phyloP scores from a whole-genome alignment of 1,140 invertebrate species.

The Philaenus spumarius region DNA sequence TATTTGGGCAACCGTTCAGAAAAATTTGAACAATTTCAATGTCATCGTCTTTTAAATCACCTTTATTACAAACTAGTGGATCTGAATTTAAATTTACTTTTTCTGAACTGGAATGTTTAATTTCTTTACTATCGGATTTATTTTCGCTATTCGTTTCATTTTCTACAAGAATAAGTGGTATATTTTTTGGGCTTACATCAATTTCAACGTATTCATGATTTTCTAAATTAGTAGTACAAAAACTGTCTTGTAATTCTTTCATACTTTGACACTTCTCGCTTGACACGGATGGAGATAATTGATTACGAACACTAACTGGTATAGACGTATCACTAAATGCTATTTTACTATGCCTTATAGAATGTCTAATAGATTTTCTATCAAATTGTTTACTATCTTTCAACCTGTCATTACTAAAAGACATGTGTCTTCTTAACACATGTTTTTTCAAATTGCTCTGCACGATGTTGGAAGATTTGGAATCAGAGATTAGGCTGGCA shows the following conservation, averaged over 20 bases:
- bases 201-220: not conserved
- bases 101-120: not conserved
- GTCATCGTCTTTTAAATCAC: slow-evolving; percentile 1
- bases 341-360: slow-evolving; percentile 14
- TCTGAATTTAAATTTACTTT: slow-evolving; percentile 6
- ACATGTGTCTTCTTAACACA: not conserved
- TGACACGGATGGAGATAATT: not conserved
- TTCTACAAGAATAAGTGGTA: not conserved
- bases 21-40: slow-evolving; percentile 1
- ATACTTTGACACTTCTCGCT: slow-evolving; percentile 15
- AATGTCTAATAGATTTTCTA: not conserved
- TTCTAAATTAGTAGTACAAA: not conserved
- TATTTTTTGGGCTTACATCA: not conserved
- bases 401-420: not conserved
- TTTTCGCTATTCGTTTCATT: not conserved
- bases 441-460: not conserved
- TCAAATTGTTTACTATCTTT: slow-evolving; percentile 3
- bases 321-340: slow-evolving; percentile 25
- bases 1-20: not conserved
- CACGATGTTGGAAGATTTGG: not conserved
- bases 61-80: not conserved
- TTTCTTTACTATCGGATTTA: slow-evolving; percentile 10
- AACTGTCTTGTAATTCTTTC: slow-evolving; percentile 3
- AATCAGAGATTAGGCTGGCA: not conserved
- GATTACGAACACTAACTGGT: slow-evolving; percentile 5